Evolutionary conservation across 2,888 invertebrate species (phyloP), one percentile per base, ranked within the genome.

Genomic region (Phymatocera aterrima): DNA sequence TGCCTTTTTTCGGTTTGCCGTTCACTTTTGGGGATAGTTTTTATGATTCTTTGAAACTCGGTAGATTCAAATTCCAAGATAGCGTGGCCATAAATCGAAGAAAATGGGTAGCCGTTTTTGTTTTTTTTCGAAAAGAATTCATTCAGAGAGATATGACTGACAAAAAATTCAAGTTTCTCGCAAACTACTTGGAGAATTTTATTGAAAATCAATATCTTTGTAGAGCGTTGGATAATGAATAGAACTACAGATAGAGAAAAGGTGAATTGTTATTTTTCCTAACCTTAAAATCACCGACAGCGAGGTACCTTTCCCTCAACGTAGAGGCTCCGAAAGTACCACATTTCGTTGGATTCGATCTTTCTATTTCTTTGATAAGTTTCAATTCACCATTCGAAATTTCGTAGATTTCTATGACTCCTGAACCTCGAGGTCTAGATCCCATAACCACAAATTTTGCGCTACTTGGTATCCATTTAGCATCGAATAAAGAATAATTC

Each of bases 401-500:
- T 88, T 96, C 95, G 87, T 94, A 97, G 18, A 96, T 93, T 91
- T 98, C 96, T 78, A 98, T 91, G 31, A 96, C 94, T 0, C 99
- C 99, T 74, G 95, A 95, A 64, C 97, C 97, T 86, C 95, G 95
- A 0, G 98, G 94, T 88, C 96, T 93, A 18, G 95, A 95, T 10
- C 99, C 99, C 77, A 98, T 92, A 60, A 96, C 94, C 80, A 97
- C 95, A 91, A 98, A 97, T 91, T 98, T 98, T 0, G 98, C 96
- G 2, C 98, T 97, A 87, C 96, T 95, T 0, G 99, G 98, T 85
- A 99, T 95, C 99, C 98, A 99, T 91, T 97, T 97, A n/a, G 95
- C 94, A 88, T 98, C 98, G 89, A 97, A 98, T 31, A 98, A 91
- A 0, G 97, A 96, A 90, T 96, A 98, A 87, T 96, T 94, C 1